Conservation (phyloP, 2,113 vertebrate genomes). For the Pollimyrus isidori region DNA sequence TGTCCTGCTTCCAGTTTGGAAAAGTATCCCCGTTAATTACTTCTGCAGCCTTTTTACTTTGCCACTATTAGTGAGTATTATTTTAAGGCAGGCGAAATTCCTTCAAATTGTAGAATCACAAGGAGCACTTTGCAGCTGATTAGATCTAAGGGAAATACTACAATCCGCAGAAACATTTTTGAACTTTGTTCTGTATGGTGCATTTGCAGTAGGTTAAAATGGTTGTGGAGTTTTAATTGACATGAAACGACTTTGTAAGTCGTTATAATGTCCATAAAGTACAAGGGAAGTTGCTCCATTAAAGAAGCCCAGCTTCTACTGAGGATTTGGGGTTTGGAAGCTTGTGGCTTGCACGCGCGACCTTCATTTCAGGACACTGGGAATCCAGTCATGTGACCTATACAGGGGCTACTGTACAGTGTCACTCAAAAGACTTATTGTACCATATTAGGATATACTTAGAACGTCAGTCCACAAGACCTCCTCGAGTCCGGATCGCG, state of each 20-base stretch:
- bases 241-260: not conserved
- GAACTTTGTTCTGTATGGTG: not conserved
- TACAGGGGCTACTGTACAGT: not conserved
- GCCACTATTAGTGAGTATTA: not conserved
- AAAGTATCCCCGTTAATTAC: not conserved
- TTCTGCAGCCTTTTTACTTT: not conserved
- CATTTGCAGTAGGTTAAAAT: not conserved
- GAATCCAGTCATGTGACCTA: not conserved
- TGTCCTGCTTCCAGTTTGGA: not conserved
- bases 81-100: not conserved
- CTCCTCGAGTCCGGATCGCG: not conserved
- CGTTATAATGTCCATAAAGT: not conserved
- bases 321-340: not conserved
- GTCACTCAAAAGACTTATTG: not conserved
- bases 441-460: not conserved
- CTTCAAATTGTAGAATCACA: not conserved
- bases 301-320: not conserved
- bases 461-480: not conserved
- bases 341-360: not conserved
- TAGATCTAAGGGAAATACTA: conserved; percentile 12
- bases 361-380: not conserved
- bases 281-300: not conserved
- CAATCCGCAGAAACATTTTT: not conserved
- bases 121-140: not conserved
- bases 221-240: not conserved